phyloP scores from a whole-genome alignment of 2,797 vertebrate genomes.

The Diglossa cyanea region DNA sequence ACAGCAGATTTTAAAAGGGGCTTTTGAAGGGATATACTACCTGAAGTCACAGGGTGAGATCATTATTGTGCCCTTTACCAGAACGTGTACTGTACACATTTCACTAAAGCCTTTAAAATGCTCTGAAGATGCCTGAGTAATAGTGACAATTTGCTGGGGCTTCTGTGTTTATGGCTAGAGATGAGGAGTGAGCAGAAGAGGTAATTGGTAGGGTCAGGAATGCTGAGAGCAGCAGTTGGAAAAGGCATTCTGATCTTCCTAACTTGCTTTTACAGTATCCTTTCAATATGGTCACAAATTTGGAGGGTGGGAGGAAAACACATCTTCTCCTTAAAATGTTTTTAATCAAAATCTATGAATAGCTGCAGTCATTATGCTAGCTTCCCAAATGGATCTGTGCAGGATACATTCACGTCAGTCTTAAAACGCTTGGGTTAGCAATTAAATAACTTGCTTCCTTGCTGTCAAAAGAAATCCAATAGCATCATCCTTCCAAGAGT shows the following conservation, averaged over 20 bases:
- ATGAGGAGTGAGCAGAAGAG: not conserved
- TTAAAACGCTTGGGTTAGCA: not conserved
- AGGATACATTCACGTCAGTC: not conserved
- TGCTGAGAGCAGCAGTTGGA: not conserved
- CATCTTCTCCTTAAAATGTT: not conserved
- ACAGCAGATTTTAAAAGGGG: not conserved
- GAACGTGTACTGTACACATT: not conserved
- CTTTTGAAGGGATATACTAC: not conserved
- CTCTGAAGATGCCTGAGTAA: not conserved
- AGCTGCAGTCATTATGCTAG: not conserved
- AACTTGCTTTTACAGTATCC: not conserved
- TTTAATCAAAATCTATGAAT: conserved; percentile 3
- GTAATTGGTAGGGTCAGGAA: conserved; percentile 2
- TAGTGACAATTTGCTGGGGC: not conserved
- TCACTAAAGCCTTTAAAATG: not conserved
- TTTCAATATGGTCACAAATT: not conserved
- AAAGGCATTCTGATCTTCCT: not conserved
- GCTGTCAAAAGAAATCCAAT: not conserved
- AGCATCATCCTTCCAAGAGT: not conserved
- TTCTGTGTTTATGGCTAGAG: not conserved
- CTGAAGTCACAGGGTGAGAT: not conserved
- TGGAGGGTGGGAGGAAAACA: not conserved
- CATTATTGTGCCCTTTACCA: not conserved
- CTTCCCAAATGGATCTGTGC: not conserved
- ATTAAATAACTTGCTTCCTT: not conserved